Evolutionary conservation across 2,113 vertebrate species (phyloP), one percentile per base, ranked within the genome.

Genomic region (Mus spicilegus): DNA sequence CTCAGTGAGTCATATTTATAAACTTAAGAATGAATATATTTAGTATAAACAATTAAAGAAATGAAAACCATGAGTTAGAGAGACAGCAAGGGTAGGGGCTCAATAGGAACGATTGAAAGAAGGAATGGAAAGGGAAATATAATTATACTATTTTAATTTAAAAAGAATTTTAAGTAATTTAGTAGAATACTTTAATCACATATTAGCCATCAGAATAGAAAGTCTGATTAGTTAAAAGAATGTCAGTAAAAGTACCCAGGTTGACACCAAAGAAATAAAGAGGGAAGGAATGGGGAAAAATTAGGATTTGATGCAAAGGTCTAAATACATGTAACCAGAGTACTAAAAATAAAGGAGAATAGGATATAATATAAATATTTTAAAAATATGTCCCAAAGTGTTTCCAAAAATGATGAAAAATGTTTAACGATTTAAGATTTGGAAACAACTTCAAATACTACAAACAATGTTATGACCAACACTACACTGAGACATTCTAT

Each of bases 171-270:
- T 58, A 82, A 82, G 22, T 39, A 90, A 88, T 70, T 65, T 10
- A 51, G 16, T 36, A 67, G 14, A 58, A 63, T 14, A 3, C 0
- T 87, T 94, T 51, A 80, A 16, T 14, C 77, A 77, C 4, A 85
- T 30, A 78, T 72, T 58, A 76, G 24, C 89, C 5, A 91, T 76
- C 36, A 80, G 7, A 67, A 82, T 51, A 69, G 56, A 69, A 81
- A 56, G 72, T 93, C 56, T 49, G 67, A 14, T 93, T 56, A 93
- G 67, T 51, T 85, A 24, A 95, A 91, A 24, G 56, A 36, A 72
- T 16, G 0, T 46, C 13, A 63, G 82, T n/a, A 92, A 73, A 92
- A 49, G 22, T 42, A 8, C 24, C 22, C 5, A 61, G 46, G 58
- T 33, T 89, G 17, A 75, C 28, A 0, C 24, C 2, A 8, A 86